Conservation (phyloP, 2,888 invertebrate genomes). For the Stenurella melanura region DNA sequence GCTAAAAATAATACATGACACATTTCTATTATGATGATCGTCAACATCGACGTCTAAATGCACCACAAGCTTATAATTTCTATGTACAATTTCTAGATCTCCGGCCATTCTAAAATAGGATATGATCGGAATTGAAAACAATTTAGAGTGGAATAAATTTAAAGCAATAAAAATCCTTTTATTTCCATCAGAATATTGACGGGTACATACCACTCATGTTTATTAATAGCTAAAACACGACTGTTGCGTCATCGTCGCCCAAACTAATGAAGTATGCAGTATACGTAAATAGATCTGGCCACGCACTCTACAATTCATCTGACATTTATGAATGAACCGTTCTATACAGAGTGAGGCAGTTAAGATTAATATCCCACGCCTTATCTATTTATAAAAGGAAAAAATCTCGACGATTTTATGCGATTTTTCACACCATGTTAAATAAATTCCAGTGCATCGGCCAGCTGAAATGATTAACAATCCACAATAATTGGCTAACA, state of each 20-base stretch:
- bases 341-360: constrained; percentile 30
- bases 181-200: constrained; percentile 31
- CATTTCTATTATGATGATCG: neutral
- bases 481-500: no score
- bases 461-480: no score
- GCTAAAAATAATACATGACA: neutral
- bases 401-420: neutral
- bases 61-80: neutral
- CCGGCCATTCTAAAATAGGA: constrained; percentile 31
- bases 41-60: neutral
- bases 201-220: constrained; percentile 39
- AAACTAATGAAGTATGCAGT: constrained; percentile 44
- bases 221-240: constrained; percentile 39
- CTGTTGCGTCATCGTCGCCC: constrained; percentile 41
- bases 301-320: constrained; percentile 41
- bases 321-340: constrained; percentile 40
- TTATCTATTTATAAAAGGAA: constrained; percentile 18
- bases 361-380: constrained; percentile 8
- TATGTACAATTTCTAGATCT: neutral
- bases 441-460: neutral
- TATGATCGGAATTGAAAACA: constrained; percentile 35
- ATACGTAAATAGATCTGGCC: constrained; percentile 43
- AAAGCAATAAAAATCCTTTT: constrained; percentile 36
- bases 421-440: neutral
- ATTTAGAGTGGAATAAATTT: constrained; percentile 32